Percentiles rank a stretch among this genome's conserved stretches.
These are phyloP conservation scores for Deilephila porcellus DNA, from an alignment of 2,888 invertebrate species.

Conservation along the genomic window DNA sequence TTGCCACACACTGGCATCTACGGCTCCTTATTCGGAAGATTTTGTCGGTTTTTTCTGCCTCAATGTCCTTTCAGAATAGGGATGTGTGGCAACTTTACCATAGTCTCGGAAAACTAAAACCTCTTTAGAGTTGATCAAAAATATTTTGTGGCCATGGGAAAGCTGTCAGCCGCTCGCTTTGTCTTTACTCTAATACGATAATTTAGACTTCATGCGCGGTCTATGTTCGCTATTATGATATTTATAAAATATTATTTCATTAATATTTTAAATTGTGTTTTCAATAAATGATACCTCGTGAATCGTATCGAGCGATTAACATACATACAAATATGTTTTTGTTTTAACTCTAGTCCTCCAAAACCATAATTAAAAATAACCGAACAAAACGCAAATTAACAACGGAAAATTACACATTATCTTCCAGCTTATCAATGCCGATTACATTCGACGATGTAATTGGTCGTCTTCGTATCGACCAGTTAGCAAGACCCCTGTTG, in stretches of 20 bases:
- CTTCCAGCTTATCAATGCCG: constrained; percentile 11
- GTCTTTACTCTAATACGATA: too few species aligned
- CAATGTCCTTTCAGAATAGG: not conserved
- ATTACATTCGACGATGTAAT: constrained; percentile 29
- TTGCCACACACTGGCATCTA: constrained; percentile 50
- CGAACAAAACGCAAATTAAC: not conserved
- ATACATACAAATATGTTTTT: too few species aligned
- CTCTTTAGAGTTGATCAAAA: too few species aligned
- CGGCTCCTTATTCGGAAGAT: constrained; percentile 53
- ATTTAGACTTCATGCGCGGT: too few species aligned
- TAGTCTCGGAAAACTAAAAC: not conserved
- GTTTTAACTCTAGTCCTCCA: too few species aligned
- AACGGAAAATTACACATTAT: constrained; percentile 1
- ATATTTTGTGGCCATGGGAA: too few species aligned
- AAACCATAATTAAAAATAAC: not conserved
- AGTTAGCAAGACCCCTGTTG: constrained; percentile 51
- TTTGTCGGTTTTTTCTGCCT: constrained; percentile 16
- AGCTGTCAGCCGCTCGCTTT: too few species aligned
- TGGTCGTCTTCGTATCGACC: constrained; percentile 50
- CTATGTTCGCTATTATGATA: too few species aligned
- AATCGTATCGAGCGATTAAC: too few species aligned
- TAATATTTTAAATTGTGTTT: too few species aligned
- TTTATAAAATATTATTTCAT: too few species aligned
- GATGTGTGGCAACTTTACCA: not conserved
- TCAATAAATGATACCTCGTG: too few species aligned